phyloP scores from a whole-genome alignment of 2,113 vertebrate genomes.

The Takifugu flavidus region DNA sequence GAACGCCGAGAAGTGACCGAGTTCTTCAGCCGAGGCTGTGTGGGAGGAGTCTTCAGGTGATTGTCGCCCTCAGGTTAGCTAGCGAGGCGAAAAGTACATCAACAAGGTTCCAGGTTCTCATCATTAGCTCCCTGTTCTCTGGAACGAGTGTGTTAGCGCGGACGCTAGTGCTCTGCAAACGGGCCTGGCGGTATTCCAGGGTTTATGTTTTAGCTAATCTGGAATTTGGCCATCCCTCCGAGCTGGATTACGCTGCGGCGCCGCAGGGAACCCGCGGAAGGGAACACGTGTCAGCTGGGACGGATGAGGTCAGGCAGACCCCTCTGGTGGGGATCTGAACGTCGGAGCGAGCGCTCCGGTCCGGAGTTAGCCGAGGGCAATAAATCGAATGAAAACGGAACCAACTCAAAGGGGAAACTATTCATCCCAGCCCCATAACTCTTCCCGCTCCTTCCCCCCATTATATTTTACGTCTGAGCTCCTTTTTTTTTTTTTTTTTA shows the following conservation, averaged over 20 bases:
- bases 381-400: slow-evolving; percentile 73
- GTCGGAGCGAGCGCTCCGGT: slow-evolving; percentile 43
- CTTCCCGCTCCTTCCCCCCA: slow-evolving; percentile 58
- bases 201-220: too few species aligned
- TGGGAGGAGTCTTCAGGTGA: too few species aligned
- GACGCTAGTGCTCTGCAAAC: too few species aligned
- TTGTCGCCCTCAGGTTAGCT: too few species aligned
- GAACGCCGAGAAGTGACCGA: too few species aligned
- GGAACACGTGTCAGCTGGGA: slow-evolving; percentile 49
- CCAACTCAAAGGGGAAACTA: slow-evolving; percentile 70
- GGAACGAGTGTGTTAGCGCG: too few species aligned
- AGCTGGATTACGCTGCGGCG: not conserved
- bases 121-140: too few species aligned
- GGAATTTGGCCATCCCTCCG: not conserved
- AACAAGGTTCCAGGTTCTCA: too few species aligned
- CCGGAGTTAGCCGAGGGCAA: slow-evolving; percentile 58
- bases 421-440: slow-evolving; percentile 69
- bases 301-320: slow-evolving; percentile 43
- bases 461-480: slow-evolving; percentile 71
- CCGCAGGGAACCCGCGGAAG: slow-evolving; percentile 38
- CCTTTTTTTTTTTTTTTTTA: slow-evolving; percentile 9
- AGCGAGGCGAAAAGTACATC: too few species aligned
- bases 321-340: slow-evolving; percentile 46
- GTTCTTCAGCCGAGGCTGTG: too few species aligned
- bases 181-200: too few species aligned